phyloP scores from a whole-genome alignment of 2,797 vertebrate genomes.

The Danio tinwini region DNA sequence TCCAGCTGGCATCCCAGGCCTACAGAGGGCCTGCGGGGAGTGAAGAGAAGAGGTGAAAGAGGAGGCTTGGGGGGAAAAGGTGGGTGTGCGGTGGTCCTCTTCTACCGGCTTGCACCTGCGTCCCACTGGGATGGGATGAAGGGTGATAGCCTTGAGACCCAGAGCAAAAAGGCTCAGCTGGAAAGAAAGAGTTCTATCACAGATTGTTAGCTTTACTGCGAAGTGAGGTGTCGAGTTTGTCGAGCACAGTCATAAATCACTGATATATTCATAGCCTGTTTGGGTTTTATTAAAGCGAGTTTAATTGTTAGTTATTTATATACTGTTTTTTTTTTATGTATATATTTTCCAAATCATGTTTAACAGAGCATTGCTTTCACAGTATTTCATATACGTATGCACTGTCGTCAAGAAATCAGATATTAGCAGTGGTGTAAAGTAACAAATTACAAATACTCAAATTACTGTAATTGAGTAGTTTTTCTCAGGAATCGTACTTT shows the following conservation, averaged over 20 bases:
- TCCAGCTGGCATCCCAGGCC: conserved; percentile 61
- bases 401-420: no score
- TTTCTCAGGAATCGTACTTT: no score
- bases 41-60: neutral
- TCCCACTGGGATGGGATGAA: conserved; percentile 45
- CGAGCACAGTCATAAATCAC: conserved; percentile 40
- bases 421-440: no score
- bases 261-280: conserved; percentile 23
- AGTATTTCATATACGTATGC: no score
- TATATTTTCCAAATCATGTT: no score
- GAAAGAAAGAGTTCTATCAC: conserved; percentile 50
- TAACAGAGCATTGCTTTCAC: no score
- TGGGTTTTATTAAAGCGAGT: conserved; percentile 25
- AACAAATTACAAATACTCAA: no score
- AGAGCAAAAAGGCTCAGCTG: conserved; percentile 53
- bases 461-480: no score
- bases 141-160: conserved; percentile 50
- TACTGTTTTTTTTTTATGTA: neutral
- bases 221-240: conserved; percentile 34
- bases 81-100: conserved; percentile 29
- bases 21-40: conserved; percentile 29
- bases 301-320: conserved; percentile 19
- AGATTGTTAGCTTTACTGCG: conserved; percentile 49
- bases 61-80: conserved; percentile 4
- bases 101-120: conserved; percentile 51